Base-by-base conservation (phyloP, 2,888 invertebrate species). In the Ormyrus labotus region DNA sequence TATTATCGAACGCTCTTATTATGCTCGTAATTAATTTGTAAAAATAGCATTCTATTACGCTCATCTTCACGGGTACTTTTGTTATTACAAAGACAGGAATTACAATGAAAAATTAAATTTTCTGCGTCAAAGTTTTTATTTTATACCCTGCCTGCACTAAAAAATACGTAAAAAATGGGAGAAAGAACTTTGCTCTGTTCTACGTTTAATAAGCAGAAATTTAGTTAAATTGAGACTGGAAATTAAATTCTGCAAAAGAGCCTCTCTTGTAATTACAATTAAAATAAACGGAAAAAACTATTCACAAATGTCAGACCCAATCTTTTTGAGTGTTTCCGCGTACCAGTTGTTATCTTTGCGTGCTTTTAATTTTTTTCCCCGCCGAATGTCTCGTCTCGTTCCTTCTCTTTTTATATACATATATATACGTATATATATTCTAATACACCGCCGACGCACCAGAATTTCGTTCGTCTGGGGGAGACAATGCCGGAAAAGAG, bases 401-500 rank as follows among this genome's bases (percentile, higher is more conserved):
- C n/a, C 10, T 58, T 65, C 19, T 19, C 51, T 48, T 19, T 34
- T 34, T 34, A 4, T 34, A 34, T 4, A 4, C 0, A 34, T 34
- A 34, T 34, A 4, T 34, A 34, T 34, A 2, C 0, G 0, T 34
- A 34, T 34, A 34, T 34, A 34, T 34, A 34, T 34, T 34, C 19
- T n/a, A 50, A 47, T 51, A 55, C 63, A 68, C 34, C 65, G 3
- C 0, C 45, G 57, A 10, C 45, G n/a, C 65, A 13, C 47, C 34
- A 34, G 34, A 53, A 57, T 48, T 70, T 48, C 70, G 78, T n/a
- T n/a, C 10, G 63, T 72, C 60, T 64, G n/a, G 13, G 68, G 69
- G 64, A 69, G 64, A 77, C 73, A 77, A 77, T 81, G 53, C 57
- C n/a, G 73, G 72, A 81, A 81, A 77, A 81, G 50, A 69, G 47